Percentiles rank a stretch among this genome's conserved stretches.
Conservation (phyloP, 1,140 invertebrate species). For the Zaprionus vittiger region DNA sequence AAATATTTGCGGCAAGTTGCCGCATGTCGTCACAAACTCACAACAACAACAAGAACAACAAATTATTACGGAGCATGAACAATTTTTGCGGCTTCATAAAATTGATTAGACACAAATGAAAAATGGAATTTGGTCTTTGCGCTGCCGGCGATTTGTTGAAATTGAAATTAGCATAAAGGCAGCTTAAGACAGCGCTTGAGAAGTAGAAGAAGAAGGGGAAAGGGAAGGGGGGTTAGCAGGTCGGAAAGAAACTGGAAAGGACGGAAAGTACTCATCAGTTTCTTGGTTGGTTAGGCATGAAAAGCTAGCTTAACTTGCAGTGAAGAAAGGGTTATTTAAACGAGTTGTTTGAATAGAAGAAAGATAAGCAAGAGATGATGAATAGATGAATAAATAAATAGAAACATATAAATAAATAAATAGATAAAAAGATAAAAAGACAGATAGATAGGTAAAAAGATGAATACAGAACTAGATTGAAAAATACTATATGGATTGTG, state of each 20-base stretch:
- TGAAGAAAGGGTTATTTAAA: background rate
- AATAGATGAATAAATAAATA: background rate
- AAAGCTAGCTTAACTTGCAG: background rate
- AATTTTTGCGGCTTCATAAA: constrained; percentile 54
- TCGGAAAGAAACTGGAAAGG: background rate
- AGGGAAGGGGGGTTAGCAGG: background rate
- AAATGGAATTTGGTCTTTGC: constrained; percentile 32
- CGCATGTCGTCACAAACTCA: background rate
- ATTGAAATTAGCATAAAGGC: constrained; percentile 14
- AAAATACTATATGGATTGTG: no score
- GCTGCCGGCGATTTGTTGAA: constrained; percentile 23
- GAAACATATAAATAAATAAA: background rate
- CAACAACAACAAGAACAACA: background rate
- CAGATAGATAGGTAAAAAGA: background rate
- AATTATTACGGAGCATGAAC: constrained; percentile 50
- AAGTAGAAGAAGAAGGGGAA: no score
- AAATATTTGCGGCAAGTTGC: constrained; percentile 64
- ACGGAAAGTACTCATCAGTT: background rate
- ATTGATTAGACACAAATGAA: constrained; percentile 62
- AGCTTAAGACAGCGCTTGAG: background rate
- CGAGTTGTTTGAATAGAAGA: no score
- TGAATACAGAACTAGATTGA: background rate
- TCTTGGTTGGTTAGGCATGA: background rate
- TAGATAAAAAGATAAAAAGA: background rate
- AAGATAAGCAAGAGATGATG: background rate